Conservation (phyloP, 2,113 vertebrate genomes). For the Nothocercus nigrocapillus region DNA sequence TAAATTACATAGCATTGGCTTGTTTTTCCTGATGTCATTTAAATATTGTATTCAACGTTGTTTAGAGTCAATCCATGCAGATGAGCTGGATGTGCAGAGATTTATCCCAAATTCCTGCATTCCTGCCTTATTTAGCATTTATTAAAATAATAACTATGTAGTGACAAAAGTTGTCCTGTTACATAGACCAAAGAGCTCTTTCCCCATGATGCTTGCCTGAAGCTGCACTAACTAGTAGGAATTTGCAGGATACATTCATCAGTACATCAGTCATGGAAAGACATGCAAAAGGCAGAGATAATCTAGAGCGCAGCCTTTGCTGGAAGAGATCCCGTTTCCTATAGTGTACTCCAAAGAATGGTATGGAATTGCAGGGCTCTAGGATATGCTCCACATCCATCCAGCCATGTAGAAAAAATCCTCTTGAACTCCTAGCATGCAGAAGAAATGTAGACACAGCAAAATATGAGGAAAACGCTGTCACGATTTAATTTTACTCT, state of each 20-base stretch:
- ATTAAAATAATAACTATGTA: slow-evolving; percentile 21
- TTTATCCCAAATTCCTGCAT: slow-evolving; percentile 25
- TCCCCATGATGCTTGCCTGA: neutral
- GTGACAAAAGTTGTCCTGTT: neutral
- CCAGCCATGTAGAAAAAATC: neutral
- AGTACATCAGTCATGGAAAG: neutral
- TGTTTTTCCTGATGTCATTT: slow-evolving; percentile 29
- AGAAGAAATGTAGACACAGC: neutral
- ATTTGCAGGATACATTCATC: neutral
- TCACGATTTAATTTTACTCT: neutral
- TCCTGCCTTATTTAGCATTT: slow-evolving; percentile 28
- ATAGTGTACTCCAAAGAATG: neutral
- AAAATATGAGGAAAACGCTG: neutral
- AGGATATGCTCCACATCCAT: neutral
- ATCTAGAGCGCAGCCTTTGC: neutral
- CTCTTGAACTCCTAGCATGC: neutral
- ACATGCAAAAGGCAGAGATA: neutral
- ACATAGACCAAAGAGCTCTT: neutral
- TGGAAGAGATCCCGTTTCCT: neutral
- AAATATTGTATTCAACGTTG: slow-evolving; percentile 8
- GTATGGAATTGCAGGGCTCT: neutral
- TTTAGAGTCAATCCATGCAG: slow-evolving; percentile 11
- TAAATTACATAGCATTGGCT: neutral
- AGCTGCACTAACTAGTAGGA: neutral
- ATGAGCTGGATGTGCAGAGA: slow-evolving; percentile 18